These are phyloP conservation scores for Pachycephala philippinensis DNA, from an alignment of 2,113 vertebrate species.

Conservation along the genomic window DNA sequence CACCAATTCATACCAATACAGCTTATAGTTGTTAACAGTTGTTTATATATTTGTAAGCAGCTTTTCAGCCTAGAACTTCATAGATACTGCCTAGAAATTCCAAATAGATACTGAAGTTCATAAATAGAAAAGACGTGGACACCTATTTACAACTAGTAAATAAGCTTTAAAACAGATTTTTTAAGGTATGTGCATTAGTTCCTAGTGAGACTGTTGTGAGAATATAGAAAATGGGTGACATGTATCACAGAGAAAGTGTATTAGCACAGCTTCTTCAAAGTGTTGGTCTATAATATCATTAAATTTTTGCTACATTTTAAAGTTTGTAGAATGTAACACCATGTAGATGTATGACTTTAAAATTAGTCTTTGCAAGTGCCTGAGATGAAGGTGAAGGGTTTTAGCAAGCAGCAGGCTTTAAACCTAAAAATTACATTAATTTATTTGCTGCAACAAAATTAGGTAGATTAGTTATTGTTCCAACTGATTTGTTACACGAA, in stretches of 20 bases:
- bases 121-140: not conserved
- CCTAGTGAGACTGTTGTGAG: not conserved
- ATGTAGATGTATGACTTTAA: constrained; percentile 59
- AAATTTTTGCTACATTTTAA: constrained; percentile 57
- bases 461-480: constrained; percentile 43
- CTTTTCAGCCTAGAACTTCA: not conserved
- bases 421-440: constrained; percentile 65
- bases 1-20: not conserved
- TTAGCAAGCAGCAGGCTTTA: constrained; percentile 43
- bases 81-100: not conserved
- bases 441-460: constrained; percentile 53
- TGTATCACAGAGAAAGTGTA: not conserved
- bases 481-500: not conserved
- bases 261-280: constrained; percentile 24
- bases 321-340: constrained; percentile 64
- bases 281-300: constrained; percentile 55
- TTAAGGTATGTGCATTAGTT: not conserved
- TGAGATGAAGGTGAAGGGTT: constrained; percentile 61
- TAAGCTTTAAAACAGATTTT: not conserved
- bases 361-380: constrained; percentile 59
- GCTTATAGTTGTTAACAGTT: not conserved
- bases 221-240: constrained; percentile 19
- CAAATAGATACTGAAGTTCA: not conserved
- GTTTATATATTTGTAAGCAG: not conserved
- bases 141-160: not conserved